phyloP scores from a whole-genome alignment of 2,888 invertebrate genomes.

The Nezara viridula region DNA sequence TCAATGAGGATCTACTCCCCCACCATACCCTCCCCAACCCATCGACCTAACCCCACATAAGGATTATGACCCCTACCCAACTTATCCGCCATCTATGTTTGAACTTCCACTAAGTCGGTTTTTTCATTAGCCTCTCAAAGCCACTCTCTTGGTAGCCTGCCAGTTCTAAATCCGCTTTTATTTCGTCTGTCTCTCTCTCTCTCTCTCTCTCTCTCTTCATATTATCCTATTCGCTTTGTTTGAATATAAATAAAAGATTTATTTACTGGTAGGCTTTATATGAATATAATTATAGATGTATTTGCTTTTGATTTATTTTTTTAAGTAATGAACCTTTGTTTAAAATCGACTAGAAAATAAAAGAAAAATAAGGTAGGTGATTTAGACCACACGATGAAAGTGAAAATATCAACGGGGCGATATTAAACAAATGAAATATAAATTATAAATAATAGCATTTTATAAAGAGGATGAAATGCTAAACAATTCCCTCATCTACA shows the following conservation, averaged over 20 bases:
- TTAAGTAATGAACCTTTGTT: too few relatives aligned
- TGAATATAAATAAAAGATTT: not conserved
- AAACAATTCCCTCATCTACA: too few relatives aligned
- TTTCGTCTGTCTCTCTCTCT: not conserved
- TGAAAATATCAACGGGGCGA: too few relatives aligned
- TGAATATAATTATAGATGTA: too few relatives aligned
- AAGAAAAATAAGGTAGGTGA: too few relatives aligned
- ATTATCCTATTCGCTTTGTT: not conserved
- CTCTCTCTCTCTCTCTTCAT: not conserved
- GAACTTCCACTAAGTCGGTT: conserved; percentile 16
- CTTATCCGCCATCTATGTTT: conserved; percentile 28
- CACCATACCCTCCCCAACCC: not conserved
- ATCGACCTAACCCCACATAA: conserved; percentile 14
- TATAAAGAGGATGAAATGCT: too few relatives aligned
- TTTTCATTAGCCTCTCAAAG: conserved; percentile 16
- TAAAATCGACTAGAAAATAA: too few relatives aligned
- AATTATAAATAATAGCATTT: too few relatives aligned
- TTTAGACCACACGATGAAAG: too few relatives aligned
- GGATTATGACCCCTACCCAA: conserved; percentile 13
- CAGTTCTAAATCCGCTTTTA: conserved; percentile 24
- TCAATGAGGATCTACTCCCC: not conserved
- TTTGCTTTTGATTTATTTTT: too few relatives aligned
- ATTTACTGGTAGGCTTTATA: not conserved
- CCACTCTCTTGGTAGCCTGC: conserved; percentile 11
- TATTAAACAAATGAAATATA: too few relatives aligned